Conservation (phyloP, 2,113 vertebrate species). For the Tangachromis dhanisi region DNA sequence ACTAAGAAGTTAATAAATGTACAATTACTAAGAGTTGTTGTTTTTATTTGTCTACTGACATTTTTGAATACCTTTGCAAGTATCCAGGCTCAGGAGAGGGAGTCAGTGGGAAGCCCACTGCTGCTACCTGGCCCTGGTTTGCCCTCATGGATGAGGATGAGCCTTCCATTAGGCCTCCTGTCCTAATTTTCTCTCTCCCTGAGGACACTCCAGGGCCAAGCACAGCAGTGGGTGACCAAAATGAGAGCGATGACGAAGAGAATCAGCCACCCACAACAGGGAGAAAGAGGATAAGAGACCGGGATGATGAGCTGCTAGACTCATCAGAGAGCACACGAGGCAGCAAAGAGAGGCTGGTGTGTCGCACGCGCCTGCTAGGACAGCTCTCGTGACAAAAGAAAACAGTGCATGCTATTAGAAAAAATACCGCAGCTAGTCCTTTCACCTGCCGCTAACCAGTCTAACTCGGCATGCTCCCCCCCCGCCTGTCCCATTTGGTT, state of each 20-base stretch:
- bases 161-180: not conserved
- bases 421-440: not conserved
- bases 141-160: not conserved
- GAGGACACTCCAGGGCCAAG: not conserved
- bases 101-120: not conserved
- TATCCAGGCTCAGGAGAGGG: not conserved
- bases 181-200: not conserved
- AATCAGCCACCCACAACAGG: not conserved
- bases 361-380: no score
- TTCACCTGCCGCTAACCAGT: not conserved
- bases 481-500: fast-evolving
- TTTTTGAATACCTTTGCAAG: fast-evolving
- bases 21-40: not conserved
- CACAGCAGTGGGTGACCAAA: not conserved
- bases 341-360: no score
- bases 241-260: fast-evolving
- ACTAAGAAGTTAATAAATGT: not conserved
- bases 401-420: not conserved
- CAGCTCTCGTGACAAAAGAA: no score
- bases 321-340: no score
- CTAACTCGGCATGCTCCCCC: no score
- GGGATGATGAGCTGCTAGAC: not conserved
- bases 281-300: not conserved
- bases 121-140: not conserved
- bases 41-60: not conserved